Evolutionary conservation across 2,797 vertebrate genomes (phyloP), one percentile per base, ranked within the genome.

Genomic region (Harpagifer antarcticus): DNA sequence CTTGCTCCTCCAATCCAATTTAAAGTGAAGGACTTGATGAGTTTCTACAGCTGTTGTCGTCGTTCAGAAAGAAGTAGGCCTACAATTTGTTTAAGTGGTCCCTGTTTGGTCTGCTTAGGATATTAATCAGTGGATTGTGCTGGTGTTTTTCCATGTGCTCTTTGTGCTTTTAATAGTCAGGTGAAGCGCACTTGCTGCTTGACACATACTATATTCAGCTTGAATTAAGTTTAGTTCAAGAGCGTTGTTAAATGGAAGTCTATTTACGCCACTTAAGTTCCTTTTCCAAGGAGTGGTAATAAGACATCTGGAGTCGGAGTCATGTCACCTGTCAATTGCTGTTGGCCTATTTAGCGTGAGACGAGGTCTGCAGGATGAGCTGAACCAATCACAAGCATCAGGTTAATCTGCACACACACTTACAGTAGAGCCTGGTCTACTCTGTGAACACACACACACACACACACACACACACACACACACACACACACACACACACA

Each of bases 381-480:
- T 83, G 74, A 73, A 78, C 82, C 86, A 86, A 83, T 87, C 78
- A 76, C 63, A 84, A 58, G 75, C 66, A 54, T 40, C 75, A 71
- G 80, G 83, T 81, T 91, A 88, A 91, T 89, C 87, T 91, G 74
- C 78, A 68, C 52, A 53, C 75, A 80, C 56, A 84, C 72, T 76
- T 80, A 40, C n/a, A 57, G 66, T 48, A 81, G 23, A 83, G 71
- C 70, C 72, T 43, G 62, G 48, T 80, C 67, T 78, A 54, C 67
- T 62, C 43, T 70, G 19, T 83, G 49, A 53, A n/a, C 20, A 23
- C 20, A 23, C 20, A 23, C 20, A 23, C 20, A 23, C 20, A 27
- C 23, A 27, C 23, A 27, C 23, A 27, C 23, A 27, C 23, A 27
- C 23, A 27, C 23, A 27, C 23, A 27, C 23, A 27, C 23, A 27